These are phyloP conservation scores for Eulemur mongoz DNA, from an alignment of 2,797 vertebrate genomes.

Conservation along the genomic window DNA sequence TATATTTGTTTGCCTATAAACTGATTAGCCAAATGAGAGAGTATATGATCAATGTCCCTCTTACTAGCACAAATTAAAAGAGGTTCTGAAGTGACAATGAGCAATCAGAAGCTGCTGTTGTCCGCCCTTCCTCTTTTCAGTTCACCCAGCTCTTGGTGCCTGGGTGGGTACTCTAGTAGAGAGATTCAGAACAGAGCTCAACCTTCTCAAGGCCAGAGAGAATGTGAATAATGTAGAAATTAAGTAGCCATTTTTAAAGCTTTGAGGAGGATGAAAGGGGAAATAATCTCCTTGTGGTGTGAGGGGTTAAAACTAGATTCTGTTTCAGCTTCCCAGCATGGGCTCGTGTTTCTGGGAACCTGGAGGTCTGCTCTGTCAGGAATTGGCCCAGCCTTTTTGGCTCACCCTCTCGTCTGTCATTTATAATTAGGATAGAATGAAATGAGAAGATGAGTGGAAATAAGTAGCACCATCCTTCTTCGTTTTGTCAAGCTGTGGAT, in stretches of 20 bases:
- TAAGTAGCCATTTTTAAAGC: slow-evolving; percentile 1
- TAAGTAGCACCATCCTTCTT: neutral
- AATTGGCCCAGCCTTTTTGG: neutral
- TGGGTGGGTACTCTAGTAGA: neutral
- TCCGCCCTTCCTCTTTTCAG: neutral
- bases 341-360: neutral
- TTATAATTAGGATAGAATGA: neutral
- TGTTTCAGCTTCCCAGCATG: neutral
- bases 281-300: neutral
- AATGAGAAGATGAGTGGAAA: neutral
- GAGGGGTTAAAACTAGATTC: neutral
- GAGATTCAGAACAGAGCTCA: neutral
- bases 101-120: neutral
- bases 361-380: neutral
- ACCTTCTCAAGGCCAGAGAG: neutral
- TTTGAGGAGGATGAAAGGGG: neutral
- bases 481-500: neutral
- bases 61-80: slow-evolving; percentile 22
- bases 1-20: neutral
- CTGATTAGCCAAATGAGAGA: slow-evolving; percentile 2
- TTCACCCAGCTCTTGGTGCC: neutral
- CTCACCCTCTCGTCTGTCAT: neutral
- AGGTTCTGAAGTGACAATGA: neutral
- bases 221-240: neutral
- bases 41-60: neutral